Conservation (phyloP, 2,113 vertebrate species). For the Limanda limanda region DNA sequence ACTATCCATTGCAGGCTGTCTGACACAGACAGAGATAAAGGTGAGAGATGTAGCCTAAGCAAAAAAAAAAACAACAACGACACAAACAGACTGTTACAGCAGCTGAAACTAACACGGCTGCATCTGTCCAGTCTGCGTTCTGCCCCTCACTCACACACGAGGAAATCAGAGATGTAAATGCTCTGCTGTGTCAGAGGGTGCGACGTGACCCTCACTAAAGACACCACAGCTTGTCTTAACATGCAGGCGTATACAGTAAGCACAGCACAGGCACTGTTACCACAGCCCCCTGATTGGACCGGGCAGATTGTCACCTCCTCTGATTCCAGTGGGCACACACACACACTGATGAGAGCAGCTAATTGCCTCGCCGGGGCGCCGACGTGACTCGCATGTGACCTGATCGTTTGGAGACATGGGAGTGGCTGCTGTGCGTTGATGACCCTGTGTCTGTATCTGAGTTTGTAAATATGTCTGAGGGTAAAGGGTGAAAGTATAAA, state of each 20-base stretch:
- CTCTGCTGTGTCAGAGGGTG: neutral
- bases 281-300: conserved; percentile 47
- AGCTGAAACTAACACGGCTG: conserved; percentile 19
- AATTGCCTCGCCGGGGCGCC: conserved; percentile 67
- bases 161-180: conserved; percentile 21
- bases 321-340: conserved; percentile 49
- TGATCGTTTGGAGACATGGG: conserved; percentile 14
- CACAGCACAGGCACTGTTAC: neutral
- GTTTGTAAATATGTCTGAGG: conserved; percentile 32
- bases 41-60: conserved; percentile 17
- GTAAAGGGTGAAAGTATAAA: conserved; percentile 12
- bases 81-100: conserved; percentile 30
- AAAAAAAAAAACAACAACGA: conserved; percentile 11
- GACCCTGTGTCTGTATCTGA: conserved; percentile 9
- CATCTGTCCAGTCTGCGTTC: neutral
- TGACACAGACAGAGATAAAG: conserved; percentile 37
- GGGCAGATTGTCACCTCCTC: conserved; percentile 57
- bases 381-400: conserved; percentile 68
- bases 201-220: conserved; percentile 38
- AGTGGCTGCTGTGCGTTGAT: conserved; percentile 25
- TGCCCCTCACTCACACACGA: neutral
- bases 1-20: conserved; percentile 52
- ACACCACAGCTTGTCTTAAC: conserved; percentile 26
- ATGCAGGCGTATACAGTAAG: neutral
- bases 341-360: conserved; percentile 53